These are phyloP conservation scores for Otis tarda DNA, from an alignment of 2,113 vertebrate species.

Conservation along the genomic window DNA sequence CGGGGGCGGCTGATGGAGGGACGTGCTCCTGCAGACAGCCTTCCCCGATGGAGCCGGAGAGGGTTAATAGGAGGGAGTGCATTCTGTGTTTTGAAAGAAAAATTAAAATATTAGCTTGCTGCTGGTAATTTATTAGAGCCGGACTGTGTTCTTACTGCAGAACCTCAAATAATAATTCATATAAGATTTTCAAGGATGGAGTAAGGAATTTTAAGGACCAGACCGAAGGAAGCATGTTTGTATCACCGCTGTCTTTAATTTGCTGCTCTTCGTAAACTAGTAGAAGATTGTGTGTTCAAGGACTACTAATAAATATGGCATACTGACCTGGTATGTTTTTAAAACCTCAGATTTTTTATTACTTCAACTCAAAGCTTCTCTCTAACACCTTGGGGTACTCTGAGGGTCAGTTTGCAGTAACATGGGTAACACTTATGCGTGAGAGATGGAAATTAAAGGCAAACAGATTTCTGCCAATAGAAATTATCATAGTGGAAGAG, in stretches of 20 bases:
- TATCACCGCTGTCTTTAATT: background rate
- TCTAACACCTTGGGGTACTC: background rate
- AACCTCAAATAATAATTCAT: constrained; percentile 62
- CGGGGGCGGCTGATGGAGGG: background rate
- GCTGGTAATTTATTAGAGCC: constrained; percentile 31
- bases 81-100: background rate
- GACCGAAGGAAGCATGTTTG: constrained; percentile 43
- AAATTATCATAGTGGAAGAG: background rate
- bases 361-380: background rate
- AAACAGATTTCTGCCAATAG: background rate
- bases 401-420: background rate
- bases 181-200: constrained; percentile 49
- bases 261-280: background rate
- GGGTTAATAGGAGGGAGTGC: background rate
- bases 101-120: background rate
- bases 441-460: background rate
- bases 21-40: constrained; percentile 1
- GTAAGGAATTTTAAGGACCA: constrained; percentile 51
- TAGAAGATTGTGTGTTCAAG: background rate
- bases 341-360: background rate
- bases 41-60: background rate
- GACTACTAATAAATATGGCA: background rate
- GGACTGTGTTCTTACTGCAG: constrained; percentile 19
- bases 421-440: background rate
- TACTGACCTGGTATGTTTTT: background rate